phyloP scores from a whole-genome alignment of 2,888 invertebrate genomes.

The Agrilus cyanescens region DNA sequence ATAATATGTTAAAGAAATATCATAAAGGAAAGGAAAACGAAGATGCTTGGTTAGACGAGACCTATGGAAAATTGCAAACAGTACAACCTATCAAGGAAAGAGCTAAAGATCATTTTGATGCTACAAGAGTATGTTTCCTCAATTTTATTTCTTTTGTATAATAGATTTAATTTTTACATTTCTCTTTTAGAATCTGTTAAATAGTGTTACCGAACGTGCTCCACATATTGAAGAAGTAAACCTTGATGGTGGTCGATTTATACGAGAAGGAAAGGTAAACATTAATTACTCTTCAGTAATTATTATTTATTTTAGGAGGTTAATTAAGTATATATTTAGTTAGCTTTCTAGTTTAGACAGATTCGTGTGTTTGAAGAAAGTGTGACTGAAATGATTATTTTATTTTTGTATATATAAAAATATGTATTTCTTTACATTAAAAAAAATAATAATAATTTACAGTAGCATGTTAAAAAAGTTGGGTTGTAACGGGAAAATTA shows the following conservation, averaged over 20 bases:
- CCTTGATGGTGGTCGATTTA: constrained; percentile 86
- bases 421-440: constrained; percentile 7
- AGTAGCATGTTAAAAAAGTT: neutral
- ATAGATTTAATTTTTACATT: neutral
- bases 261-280: constrained; percentile 96
- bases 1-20: constrained; percentile 82
- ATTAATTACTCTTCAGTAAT: too few species aligned
- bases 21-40: constrained; percentile 79
- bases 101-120: constrained; percentile 65
- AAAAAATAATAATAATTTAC: too few species aligned
- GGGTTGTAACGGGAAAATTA: neutral
- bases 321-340: neutral
- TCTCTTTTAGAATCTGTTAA: constrained; percentile 70
- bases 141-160: neutral
- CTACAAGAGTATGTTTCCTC: constrained; percentile 55
- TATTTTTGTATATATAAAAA: constrained; percentile 16
- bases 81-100: constrained; percentile 56
- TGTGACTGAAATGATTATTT: constrained; percentile 10
- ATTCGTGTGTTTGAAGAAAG: neutral
- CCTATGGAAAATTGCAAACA: constrained; percentile 66
- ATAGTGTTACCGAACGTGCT: constrained; percentile 84
- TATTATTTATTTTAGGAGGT: neutral
- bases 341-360: neutral
- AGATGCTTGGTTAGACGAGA: constrained; percentile 81
- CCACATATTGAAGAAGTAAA: constrained; percentile 93